phyloP scores from a whole-genome alignment of 2,797 vertebrate genomes.

The Sebastes oblongus region DNA sequence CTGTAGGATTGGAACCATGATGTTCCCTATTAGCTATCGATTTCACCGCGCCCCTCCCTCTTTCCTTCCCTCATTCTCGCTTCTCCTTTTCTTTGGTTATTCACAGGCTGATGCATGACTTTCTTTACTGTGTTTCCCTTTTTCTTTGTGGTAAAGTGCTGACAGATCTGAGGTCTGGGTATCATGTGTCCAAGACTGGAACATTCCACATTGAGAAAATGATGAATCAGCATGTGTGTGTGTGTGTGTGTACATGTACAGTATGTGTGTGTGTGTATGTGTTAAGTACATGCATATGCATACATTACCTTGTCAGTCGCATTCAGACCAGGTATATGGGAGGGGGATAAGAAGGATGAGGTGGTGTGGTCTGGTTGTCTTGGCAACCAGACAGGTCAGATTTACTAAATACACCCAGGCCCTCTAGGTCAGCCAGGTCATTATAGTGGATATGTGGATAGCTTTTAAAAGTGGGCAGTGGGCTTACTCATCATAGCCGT shows the following conservation, averaged over 20 bases:
- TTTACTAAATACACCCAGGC: conserved; percentile 1
- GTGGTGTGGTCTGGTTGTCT: conserved; percentile 34
- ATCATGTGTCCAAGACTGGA: not conserved
- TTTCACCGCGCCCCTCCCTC: not conserved
- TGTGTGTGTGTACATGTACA: not conserved
- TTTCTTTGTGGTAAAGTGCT: not conserved
- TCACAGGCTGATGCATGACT: conserved; percentile 9
- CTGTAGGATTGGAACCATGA: conserved; percentile 21
- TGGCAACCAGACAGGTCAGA: conserved; percentile 33
- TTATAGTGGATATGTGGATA: not conserved
- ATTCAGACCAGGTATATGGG: conserved; percentile 23
- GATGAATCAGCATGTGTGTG: not conserved
- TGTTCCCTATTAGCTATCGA: conserved; percentile 8
- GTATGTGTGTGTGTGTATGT: not conserved
- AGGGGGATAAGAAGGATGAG: not conserved
- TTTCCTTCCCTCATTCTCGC: conserved; percentile 1
- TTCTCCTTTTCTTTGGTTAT: conserved; percentile 32
- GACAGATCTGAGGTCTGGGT: not conserved
- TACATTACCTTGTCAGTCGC: not conserved
- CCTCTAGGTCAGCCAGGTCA: not conserved
- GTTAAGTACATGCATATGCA: not conserved
- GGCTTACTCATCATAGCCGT: not conserved
- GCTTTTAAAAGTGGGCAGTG: not conserved
- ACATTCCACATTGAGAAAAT: not conserved
- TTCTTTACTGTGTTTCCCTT: not conserved